phyloP scores from a whole-genome alignment of 2,797 vertebrate genomes.

The Muscicapa striata region DNA sequence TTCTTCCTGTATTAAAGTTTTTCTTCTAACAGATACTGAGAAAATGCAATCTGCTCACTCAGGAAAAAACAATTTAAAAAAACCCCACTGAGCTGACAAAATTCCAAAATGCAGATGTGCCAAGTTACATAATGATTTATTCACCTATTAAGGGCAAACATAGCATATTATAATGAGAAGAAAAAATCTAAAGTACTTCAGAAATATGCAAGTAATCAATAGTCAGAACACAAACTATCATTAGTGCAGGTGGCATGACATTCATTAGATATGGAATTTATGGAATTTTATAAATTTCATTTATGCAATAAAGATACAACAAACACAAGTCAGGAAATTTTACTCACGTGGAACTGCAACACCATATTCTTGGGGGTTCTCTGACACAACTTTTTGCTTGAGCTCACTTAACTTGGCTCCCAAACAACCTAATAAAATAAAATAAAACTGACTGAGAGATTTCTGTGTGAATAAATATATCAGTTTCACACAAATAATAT shows the following conservation, averaged over 20 bases:
- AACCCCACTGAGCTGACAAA: not conserved
- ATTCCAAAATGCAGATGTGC: not conserved
- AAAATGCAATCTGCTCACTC: not conserved
- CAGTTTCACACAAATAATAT: not conserved
- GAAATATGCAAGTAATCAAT: not conserved
- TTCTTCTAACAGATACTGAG: not conserved
- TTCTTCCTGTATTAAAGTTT: not conserved
- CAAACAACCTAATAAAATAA: conserved; percentile 82
- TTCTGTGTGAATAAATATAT: not conserved
- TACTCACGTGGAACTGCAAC: conserved; percentile 93
- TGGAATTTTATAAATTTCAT: too few species aligned
- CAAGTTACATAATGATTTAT: not conserved
- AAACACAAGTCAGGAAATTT: not conserved
- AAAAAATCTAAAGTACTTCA: not conserved
- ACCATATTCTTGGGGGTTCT: conserved; percentile 87
- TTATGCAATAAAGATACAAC: not conserved
- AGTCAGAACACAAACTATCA: not conserved
- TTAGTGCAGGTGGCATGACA: not conserved
- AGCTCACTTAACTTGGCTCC: conserved; percentile 89
- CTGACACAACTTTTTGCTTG: conserved; percentile 91
- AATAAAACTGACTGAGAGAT: not conserved
- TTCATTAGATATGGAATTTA: not conserved
- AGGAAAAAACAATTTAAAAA: not conserved
- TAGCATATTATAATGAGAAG: not conserved
- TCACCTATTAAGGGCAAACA: not conserved